Conservation (phyloP, 1,140 invertebrate genomes). For the Whitmania pigra region DNA sequence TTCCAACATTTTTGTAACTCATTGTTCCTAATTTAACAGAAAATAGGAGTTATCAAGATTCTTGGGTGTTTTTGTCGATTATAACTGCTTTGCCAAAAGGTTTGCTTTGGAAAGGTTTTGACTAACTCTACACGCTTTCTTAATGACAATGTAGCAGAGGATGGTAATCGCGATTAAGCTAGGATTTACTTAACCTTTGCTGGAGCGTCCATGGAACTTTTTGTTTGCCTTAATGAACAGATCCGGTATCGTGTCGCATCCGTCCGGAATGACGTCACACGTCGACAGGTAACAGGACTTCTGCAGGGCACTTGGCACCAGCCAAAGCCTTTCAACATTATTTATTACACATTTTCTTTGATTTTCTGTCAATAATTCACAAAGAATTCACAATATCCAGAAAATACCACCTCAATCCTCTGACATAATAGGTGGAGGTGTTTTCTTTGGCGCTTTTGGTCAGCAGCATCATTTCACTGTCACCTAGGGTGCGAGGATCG, state of each 20-base stretch:
- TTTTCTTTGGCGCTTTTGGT: constrained; percentile 9
- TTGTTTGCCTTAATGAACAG: neutral
- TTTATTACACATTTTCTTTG: constrained; percentile 12
- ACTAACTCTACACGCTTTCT: too few relatives aligned
- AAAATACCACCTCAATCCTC: constrained; percentile 9
- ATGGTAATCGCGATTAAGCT: too few relatives aligned
- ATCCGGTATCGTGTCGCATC: neutral
- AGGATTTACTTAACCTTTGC: neutral
- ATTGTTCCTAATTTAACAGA: too few relatives aligned
- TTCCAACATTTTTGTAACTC: too few relatives aligned
- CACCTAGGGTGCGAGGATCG: neutral
- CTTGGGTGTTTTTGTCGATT: too few relatives aligned
- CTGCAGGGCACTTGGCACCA: too few relatives aligned
- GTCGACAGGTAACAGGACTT: neutral
- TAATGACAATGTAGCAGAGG: too few relatives aligned
- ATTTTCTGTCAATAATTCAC: neutral
- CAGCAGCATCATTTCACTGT: constrained; percentile 18
- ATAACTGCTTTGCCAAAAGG: too few relatives aligned
- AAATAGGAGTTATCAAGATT: too few relatives aligned
- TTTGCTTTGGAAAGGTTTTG: too few relatives aligned
- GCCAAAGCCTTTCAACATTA: too few relatives aligned
- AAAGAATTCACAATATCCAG: neutral
- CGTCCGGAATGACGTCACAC: neutral
- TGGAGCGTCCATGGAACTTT: neutral
- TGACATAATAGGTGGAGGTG: neutral